A percentile compares a stretch with the other conserved stretches of the same genome.
phyloP scores from a whole-genome alignment of 2,113 vertebrate genomes.

The Dendrocopos noguchii region DNA sequence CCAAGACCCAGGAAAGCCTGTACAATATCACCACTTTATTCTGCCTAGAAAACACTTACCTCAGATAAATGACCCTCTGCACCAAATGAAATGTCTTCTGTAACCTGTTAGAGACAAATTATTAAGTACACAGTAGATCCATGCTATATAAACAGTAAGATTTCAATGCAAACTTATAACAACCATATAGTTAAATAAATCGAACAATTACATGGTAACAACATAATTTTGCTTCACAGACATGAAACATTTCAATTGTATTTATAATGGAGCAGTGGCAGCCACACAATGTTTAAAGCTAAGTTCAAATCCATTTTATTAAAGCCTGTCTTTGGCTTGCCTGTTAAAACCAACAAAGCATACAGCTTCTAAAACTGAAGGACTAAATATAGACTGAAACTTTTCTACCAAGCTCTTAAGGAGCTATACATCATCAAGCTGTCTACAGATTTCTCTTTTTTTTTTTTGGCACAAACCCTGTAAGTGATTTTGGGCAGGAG shows the following conservation, averaged over 20 bases:
- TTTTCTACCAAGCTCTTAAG: neutral
- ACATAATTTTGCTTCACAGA: neutral
- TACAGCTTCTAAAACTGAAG: neutral
- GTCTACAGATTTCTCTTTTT: neutral
- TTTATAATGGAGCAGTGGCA: slow-evolving; percentile 1
- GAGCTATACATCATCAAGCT: neutral
- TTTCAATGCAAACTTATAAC: neutral
- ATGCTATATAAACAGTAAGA: neutral
- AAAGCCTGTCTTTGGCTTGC: neutral
- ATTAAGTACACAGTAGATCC: neutral
- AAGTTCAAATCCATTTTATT: slow-evolving; percentile 21
- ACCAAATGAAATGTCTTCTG: slow-evolving; percentile 34
- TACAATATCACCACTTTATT: slow-evolving; percentile 3
- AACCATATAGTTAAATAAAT: neutral
- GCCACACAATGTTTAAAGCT: neutral
- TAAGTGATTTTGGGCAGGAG: neutral
- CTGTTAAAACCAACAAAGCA: neutral
- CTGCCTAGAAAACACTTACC: slow-evolving; percentile 51
- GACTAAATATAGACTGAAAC: neutral
- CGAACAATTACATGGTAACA: neutral
- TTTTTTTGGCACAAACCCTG: neutral
- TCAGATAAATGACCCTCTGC: slow-evolving; percentile 43
- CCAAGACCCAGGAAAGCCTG: slow-evolving; percentile 2
- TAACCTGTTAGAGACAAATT: slow-evolving; percentile 48
- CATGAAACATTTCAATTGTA: neutral